Conservation (phyloP, 2,797 vertebrate species). For the Poecilia velifera region DNA sequence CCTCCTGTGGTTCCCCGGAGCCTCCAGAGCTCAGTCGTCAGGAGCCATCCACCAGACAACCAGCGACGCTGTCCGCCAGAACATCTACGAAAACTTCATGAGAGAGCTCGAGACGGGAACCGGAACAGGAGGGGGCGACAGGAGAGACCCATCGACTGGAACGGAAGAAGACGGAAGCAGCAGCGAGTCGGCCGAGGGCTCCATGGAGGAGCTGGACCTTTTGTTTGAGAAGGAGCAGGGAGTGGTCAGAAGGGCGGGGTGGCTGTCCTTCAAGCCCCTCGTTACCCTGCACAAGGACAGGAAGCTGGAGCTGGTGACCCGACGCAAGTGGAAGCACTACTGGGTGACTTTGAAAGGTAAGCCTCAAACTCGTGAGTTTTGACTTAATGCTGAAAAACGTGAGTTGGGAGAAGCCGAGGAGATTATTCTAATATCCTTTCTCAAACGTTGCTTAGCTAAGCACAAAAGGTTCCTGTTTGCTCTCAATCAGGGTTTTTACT, state of each 20-base stretch:
- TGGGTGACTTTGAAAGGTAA: conserved; percentile 96
- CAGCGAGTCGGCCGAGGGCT: conserved; percentile 88
- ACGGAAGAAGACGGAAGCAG: conserved; percentile 87
- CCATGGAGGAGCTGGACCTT: conserved; percentile 90
- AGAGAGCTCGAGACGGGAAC: conserved; percentile 88
- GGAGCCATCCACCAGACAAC: conserved; percentile 83
- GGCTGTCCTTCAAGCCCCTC: conserved; percentile 94
- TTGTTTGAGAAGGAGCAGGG: conserved; percentile 95
- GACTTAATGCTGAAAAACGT: background rate
- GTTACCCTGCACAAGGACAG: conserved; percentile 92
- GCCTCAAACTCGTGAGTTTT: background rate
- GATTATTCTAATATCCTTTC: conserved; percentile 24
- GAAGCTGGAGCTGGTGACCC: conserved; percentile 90
- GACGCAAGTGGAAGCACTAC: conserved; percentile 94
- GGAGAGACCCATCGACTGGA: conserved; percentile 83
- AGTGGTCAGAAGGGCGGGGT: conserved; percentile 92
- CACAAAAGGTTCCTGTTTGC: conserved; percentile 11
- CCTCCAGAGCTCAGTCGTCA: conserved; percentile 83
- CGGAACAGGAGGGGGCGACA: conserved; percentile 75
- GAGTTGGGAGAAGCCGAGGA: conserved; percentile 16
- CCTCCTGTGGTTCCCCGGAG: conserved; percentile 84
- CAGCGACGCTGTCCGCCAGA: conserved; percentile 86
- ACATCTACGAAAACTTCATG: conserved; percentile 97
- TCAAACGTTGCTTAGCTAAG: background rate
- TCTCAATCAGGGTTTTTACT: conserved; percentile 10